Percentiles rank a stretch among this genome's conserved stretches.
phyloP scores from a whole-genome alignment of 2,888 invertebrate genomes.

The Dioctria rufipes region DNA sequence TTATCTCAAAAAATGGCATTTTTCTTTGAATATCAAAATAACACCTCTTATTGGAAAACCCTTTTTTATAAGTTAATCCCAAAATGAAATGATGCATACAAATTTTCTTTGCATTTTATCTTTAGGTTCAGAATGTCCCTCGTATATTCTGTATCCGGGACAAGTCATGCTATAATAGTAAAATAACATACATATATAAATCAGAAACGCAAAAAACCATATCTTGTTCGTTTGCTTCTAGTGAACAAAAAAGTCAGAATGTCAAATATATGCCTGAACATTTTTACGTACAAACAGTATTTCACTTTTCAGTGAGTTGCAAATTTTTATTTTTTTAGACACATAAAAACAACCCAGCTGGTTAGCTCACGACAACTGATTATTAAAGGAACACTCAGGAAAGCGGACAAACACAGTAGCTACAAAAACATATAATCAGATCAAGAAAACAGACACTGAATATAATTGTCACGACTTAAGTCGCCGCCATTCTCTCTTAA shows the following conservation, averaged over 20 bases:
- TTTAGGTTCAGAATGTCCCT: no score
- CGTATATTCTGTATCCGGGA: no score
- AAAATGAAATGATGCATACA: no score
- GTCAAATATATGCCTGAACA: neutral
- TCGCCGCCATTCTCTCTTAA: conserved; percentile 14
- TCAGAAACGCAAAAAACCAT: no score
- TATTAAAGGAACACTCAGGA: neutral
- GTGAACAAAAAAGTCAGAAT: neutral
- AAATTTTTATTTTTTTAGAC: neutral
- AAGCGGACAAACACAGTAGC: neutral
- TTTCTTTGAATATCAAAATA: no score
- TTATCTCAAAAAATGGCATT: no score
- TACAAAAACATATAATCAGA: conserved; percentile 13
- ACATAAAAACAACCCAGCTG: neutral
- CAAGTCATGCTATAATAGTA: no score
- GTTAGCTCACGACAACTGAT: neutral
- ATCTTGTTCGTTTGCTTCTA: neutral
- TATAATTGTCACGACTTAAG: conserved; percentile 44
- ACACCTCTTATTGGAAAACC: no score
- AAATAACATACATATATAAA: no score
- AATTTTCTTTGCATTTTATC: no score
- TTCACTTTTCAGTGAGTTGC: conserved; percentile 1
- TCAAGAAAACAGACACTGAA: conserved; percentile 29
- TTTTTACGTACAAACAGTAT: no score
- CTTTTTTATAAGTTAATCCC: no score